These are phyloP conservation scores for Batillaria attramentaria DNA, from an alignment of 1,140 invertebrate genomes.

Conservation along the genomic window DNA sequence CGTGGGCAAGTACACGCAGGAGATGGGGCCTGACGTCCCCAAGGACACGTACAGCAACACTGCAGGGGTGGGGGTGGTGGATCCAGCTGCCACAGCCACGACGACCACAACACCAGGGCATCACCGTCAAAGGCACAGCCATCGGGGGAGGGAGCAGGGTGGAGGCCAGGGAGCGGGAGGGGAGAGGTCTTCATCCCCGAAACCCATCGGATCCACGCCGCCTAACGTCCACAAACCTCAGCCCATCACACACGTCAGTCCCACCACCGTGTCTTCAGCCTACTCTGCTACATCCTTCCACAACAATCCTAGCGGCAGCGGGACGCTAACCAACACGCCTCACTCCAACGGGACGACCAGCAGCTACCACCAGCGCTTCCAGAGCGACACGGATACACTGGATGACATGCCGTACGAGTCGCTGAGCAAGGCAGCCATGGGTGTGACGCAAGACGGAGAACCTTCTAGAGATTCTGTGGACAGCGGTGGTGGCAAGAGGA, in stretches of 20 bases:
- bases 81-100: slow-evolving; percentile 22
- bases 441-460: not conserved
- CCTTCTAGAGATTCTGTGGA: not conserved
- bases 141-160: not conserved
- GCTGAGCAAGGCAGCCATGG: slow-evolving; percentile 3
- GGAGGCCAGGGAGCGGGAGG: slow-evolving; percentile 8
- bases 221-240: slow-evolving; percentile 65
- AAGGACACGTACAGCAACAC: slow-evolving; percentile 22
- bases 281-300: not conserved
- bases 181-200: slow-evolving; percentile 53
- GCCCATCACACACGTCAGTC: slow-evolving; percentile 36
- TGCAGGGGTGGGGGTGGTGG: no score
- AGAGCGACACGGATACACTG: not conserved
- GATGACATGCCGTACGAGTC: slow-evolving; percentile 27
- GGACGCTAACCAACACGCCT: no score
- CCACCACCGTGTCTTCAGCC: slow-evolving; percentile 7
- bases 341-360: no score
- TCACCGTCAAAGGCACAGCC: not conserved
- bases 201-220: slow-evolving; percentile 61
- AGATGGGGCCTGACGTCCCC: slow-evolving; percentile 23
- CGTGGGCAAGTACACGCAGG: slow-evolving; percentile 35
- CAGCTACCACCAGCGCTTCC: not conserved
- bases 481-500: slow-evolving; percentile 2
- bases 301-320: not conserved
- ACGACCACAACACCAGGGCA: not conserved